These are phyloP conservation scores for Bos javanicus DNA, from an alignment of 2,113 vertebrate species.

Conservation along the genomic window DNA sequence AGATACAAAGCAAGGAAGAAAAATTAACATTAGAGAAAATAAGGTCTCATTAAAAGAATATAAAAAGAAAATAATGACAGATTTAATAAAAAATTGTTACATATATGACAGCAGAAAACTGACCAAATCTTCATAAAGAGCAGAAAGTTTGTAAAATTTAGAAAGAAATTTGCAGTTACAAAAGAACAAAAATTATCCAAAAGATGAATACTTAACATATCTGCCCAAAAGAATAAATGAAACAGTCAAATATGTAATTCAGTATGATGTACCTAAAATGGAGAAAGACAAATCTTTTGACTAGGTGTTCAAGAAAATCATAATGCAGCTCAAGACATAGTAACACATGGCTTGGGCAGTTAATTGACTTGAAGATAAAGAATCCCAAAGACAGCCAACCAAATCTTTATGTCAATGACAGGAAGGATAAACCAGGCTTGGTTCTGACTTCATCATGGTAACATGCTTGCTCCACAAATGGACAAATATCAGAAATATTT, in stretches of 20 bases:
- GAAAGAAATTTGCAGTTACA: neutral
- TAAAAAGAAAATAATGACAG: neutral
- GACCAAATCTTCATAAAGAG: neutral
- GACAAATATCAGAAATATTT: neutral
- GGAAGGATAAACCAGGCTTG: neutral
- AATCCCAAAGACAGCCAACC: neutral
- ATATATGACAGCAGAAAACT: neutral
- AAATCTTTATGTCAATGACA: neutral
- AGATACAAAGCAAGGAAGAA: neutral
- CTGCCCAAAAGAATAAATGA: neutral
- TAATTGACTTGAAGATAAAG: conserved; percentile 28
- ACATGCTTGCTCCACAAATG: neutral
- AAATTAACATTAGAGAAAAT: neutral
- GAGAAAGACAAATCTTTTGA: conserved; percentile 35
- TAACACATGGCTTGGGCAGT: neutral
- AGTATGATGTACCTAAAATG: neutral
- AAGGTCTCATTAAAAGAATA: neutral
- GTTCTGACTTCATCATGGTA: neutral
- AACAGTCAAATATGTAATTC: neutral
- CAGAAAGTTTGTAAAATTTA: neutral
- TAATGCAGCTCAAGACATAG: conserved; percentile 9
- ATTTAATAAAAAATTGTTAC: neutral
- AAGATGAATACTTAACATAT: neutral
- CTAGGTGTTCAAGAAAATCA: conserved; percentile 14
- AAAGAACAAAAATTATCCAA: neutral